Conservation (phyloP, 2,888 invertebrate species). For the Drosophila koepferae region DNA sequence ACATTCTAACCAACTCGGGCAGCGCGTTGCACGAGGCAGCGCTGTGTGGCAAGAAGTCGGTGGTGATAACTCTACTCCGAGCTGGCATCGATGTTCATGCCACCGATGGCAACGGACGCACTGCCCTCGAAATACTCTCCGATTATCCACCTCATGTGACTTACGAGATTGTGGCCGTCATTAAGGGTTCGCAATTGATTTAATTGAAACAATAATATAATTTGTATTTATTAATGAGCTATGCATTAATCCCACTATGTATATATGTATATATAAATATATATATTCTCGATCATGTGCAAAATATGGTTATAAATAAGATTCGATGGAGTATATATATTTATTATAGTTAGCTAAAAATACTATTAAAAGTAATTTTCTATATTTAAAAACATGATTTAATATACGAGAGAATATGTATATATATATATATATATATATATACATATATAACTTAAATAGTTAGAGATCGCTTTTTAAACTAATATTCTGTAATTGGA, state of each 20-base stretch:
- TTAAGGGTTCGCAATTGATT: constrained; percentile 86
- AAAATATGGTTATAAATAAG: not conserved
- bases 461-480: too few relatives aligned
- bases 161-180: constrained; percentile 92
- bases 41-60: constrained; percentile 94
- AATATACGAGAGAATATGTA: too few relatives aligned
- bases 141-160: constrained; percentile 95
- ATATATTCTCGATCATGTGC: not conserved
- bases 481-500: too few relatives aligned
- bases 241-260: too few relatives aligned
- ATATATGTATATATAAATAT: not conserved
- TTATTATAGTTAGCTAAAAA: not conserved
- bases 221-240: too few relatives aligned
- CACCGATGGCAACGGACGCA: constrained; percentile 91
- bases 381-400: not conserved
- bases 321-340: not conserved
- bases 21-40: constrained; percentile 97
- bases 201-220: not conserved
- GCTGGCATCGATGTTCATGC: constrained; percentile 92
- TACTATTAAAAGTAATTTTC: not conserved
- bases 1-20: constrained; percentile 93
- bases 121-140: constrained; percentile 93
- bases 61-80: constrained; percentile 92
- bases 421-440: too few relatives aligned
- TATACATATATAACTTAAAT: too few relatives aligned